Base-by-base conservation (phyloP, 1,140 invertebrate species). In the Ptiloglossa arizonensis region DNA sequence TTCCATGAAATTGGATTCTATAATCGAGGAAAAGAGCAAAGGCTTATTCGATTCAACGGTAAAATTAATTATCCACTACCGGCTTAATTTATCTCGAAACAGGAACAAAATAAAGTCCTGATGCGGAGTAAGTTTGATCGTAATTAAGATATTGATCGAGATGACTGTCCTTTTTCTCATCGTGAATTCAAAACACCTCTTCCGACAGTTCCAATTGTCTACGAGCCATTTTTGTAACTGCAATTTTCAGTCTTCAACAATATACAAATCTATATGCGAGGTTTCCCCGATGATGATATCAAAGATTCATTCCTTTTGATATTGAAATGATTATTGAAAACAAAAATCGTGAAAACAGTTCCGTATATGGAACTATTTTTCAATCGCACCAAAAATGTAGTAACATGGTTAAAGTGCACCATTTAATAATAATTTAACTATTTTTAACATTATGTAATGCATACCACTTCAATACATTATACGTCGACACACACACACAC, bases 141-240 rank as follows among this genome's bases (percentile, higher is more conserved):
- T 66, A 67, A 74, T 46, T 41, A 57, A 56, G 62, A 67, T 67
- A 74, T 67, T 50, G 62, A 74, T 74, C 56, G 22, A 8, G 1
- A 19, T 19, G 22, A 17, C 22, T n/a, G 60, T 46, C 24, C 52
- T 54, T 56, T 74, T 46, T 52, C 46, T 52, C 52, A 52, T 52
- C 46, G 44, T 15, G 38, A 29, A 64, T 52, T 29, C 24, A 13
- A 32, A 73, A 73, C 35, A 38, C 13, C 69, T 9, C 5, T 8
- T 0, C 5, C 32, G n/a, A 32, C 19, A 15, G 46, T 9, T 41
- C 41, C 29, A 52, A 64, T 64, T 54, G 70, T 73, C n/a, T 27
- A 29, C 48, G 48, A 19, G 19, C 27, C 27, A 66, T 74, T 73
- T 52, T 54, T 54, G 32, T n/a, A 11, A 41, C 24, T 74, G 48